These are phyloP conservation scores for Tortrix viridana DNA, from an alignment of 2,888 invertebrate genomes.

Conservation along the genomic window DNA sequence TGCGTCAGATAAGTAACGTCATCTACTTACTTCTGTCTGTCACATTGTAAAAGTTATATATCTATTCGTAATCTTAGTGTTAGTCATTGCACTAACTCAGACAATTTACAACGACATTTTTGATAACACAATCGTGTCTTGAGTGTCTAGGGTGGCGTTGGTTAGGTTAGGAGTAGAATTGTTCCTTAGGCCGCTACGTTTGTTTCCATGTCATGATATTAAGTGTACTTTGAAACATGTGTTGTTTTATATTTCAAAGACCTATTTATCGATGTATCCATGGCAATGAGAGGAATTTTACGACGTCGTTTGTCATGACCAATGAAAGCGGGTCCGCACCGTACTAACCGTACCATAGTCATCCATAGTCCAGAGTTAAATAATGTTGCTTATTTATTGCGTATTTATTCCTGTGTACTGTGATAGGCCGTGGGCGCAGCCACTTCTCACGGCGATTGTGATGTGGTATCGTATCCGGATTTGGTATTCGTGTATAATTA, in stretches of 20 bases:
- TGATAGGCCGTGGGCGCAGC: constrained; percentile 57
- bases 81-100: constrained; percentile 4
- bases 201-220: too few relatives aligned
- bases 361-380: constrained; percentile 43
- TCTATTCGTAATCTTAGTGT: constrained; percentile 17
- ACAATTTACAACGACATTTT: constrained; percentile 7
- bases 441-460: constrained; percentile 55
- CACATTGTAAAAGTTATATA: constrained; percentile 31
- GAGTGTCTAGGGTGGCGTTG: constrained; percentile 5
- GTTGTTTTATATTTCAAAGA: constrained; percentile 40
- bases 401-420: constrained; percentile 57
- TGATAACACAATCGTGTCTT: constrained; percentile 7
- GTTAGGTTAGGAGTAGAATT: constrained; percentile 6
- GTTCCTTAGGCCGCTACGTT: neutral
- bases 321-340: constrained; percentile 49
- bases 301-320: constrained; percentile 52
- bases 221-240: too few relatives aligned
- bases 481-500: constrained; percentile 40
- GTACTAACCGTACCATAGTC: constrained; percentile 40
- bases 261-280: constrained; percentile 59
- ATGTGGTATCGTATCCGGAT: constrained; percentile 46
- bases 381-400: constrained; percentile 66
- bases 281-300: constrained; percentile 56
- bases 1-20: constrained; percentile 33
- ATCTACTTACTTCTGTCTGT: constrained; percentile 31